Evolutionary conservation across 1,140 invertebrate genomes (phyloP).

Genomic region (Psilanteris sp.): DNA sequence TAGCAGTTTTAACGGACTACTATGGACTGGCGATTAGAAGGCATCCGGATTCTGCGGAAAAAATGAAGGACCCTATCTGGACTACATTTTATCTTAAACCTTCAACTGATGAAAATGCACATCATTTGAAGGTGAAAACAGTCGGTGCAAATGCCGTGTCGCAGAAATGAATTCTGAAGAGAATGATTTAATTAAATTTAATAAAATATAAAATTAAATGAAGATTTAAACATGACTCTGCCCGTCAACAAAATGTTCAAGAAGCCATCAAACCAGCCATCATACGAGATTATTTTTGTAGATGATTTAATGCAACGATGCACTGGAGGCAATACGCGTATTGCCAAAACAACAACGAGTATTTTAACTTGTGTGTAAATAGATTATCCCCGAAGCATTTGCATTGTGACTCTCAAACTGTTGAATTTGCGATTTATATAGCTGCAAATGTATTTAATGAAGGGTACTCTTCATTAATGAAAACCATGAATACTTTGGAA

Average conservation of each 20-base stretch:
- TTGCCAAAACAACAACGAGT: too few species aligned
- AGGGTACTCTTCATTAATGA: not conserved
- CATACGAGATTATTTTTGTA: conserved; percentile 10
- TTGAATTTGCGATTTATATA: too few species aligned
- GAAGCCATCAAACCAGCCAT: conserved; percentile 11
- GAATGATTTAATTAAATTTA: too few species aligned
- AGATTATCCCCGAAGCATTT: not conserved
- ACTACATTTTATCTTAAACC: conserved; percentile 49
- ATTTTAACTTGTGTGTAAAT: not conserved
- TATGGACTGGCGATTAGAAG: conserved; percentile 35
- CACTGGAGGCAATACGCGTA: conserved; percentile 17
- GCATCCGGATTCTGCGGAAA: conserved; percentile 34
- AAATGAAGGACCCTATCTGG: conserved; percentile 62
- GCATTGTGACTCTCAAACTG: too few species aligned
- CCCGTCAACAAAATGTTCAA: conserved; percentile 13
- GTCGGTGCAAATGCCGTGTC: conserved; percentile 48
- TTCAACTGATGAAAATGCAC: conserved; percentile 57
- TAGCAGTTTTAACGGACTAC: conserved; percentile 13
- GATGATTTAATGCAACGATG: conserved; percentile 23
- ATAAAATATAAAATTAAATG: too few species aligned
- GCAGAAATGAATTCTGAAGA: conserved; percentile 4
- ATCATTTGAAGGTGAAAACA: conserved; percentile 46
- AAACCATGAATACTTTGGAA: too few species aligned
- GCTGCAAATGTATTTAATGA: not conserved
- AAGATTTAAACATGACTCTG: conserved; percentile 16